phyloP scores from a whole-genome alignment of 2,888 invertebrate genomes.

The Crossocerus cetratus region DNA sequence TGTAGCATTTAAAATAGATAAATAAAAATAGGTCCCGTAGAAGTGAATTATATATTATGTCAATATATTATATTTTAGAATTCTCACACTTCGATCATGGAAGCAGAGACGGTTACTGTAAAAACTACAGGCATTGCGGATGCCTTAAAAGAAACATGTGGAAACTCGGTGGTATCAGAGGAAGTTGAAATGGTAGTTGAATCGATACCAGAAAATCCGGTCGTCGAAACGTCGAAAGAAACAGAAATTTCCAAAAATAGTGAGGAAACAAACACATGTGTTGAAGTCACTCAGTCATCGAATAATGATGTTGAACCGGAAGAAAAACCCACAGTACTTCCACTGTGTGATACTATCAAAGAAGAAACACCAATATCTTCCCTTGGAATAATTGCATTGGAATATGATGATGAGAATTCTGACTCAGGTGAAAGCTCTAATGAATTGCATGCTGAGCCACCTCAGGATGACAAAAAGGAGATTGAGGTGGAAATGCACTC shows the following conservation, averaged over 20 bases:
- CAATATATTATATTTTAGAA: background rate
- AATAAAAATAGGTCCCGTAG: too few species aligned
- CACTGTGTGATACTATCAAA: slow-evolving; percentile 16
- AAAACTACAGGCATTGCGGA: background rate
- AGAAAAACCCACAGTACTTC: background rate
- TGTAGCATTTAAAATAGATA: too few species aligned
- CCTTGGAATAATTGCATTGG: slow-evolving; percentile 60
- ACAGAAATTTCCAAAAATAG: too few species aligned
- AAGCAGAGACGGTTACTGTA: slow-evolving; percentile 27
- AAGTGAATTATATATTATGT: too few species aligned
- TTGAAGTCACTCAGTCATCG: too few species aligned
- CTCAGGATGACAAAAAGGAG: background rate
- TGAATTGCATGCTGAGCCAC: background rate
- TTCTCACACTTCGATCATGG: slow-evolving; percentile 22
- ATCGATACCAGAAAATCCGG: background rate
- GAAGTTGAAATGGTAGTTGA: background rate
- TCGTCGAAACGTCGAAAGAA: too few species aligned
- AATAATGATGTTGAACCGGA: background rate
- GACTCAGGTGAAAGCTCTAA: slow-evolving; percentile 50
- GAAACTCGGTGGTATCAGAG: too few species aligned
- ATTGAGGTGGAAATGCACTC: slow-evolving; percentile 6
- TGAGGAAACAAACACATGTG: too few species aligned
- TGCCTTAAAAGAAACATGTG: background rate
- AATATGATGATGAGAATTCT: slow-evolving; percentile 64
- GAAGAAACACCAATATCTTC: slow-evolving; percentile 32